Evolutionary conservation across 1,140 invertebrate genomes (phyloP), one percentile per base, ranked within the genome.

Genomic region (Harlomillsia oculata): DNA sequence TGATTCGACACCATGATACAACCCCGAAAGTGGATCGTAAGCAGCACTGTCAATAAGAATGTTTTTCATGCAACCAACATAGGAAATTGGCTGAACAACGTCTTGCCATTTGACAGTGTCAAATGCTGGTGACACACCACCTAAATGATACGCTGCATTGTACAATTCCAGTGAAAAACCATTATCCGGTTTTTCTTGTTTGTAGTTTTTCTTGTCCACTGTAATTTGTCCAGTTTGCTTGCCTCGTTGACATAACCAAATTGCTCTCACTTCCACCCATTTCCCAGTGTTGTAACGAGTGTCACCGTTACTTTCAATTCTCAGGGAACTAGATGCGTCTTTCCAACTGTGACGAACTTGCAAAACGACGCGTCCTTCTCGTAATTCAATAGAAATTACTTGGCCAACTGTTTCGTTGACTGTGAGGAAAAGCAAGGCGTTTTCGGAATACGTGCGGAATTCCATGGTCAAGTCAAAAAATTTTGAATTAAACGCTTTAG

Each of bases 401-500:
- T 85, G 84, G 65, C 84, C 82, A 60, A 80, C 81, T 14, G 75
- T 73, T 53, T 77, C 76, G 71, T 89, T 87, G 13, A 83, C 77
- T 23, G 87, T 83, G 34, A 93, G 73, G 69, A 95, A 91, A 0
- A 96, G 75, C 5, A 93, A 70, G 2, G 89, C 86, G 72, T 94
- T 82, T 69, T 91, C 84, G 72, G 94, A 90, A 63, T 84, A 84
- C 0, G 88, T 92, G 56, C 81, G 79, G 70, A 96, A 91, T 58
- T 79, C 82, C 40, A 96, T 77, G 14, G 81, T 80, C 1, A 95
- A 76, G 34, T 80, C 82, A 69, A 89, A 89, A 13, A 80, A 76
- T 63, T 82, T 79, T 66, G 80, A 79, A 63, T 82, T 80, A 66
- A 86, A 14, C 87, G 89, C 66, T 81, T 80, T 69, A 89, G 90